Evolutionary conservation across 64 coral and sea anemone genomes (phyloP).

Genomic region (Catalaphyllia jardinei): DNA sequence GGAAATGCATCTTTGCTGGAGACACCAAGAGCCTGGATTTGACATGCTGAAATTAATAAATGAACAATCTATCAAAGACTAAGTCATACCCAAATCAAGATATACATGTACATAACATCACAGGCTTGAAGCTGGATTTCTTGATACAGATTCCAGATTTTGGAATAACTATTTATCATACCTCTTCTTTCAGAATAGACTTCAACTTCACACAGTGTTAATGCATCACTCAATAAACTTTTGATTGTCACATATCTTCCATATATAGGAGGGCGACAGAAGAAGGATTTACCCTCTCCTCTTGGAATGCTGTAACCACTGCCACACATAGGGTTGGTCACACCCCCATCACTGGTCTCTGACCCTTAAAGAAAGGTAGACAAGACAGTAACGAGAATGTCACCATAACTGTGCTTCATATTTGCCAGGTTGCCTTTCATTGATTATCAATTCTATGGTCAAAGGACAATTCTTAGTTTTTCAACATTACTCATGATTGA

Average conservation of each 20-base stretch:
- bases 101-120: background rate
- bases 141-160: too few species aligned
- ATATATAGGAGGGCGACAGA: background rate
- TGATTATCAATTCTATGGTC: too few species aligned
- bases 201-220: background rate
- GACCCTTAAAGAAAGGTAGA: background rate
- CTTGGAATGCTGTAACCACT: background rate
- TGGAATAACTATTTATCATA: background rate
- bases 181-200: conserved; percentile 8
- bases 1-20: background rate
- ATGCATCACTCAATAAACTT: background rate
- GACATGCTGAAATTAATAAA: background rate
- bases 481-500: too few species aligned
- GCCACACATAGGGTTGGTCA: background rate
- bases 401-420: too few species aligned
- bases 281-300: background rate
- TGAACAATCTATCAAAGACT: background rate
- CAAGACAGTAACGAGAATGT: too few species aligned
- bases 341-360: background rate
- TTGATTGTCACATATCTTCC: conserved; percentile 16
- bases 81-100: background rate
- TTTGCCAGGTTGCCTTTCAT: too few species aligned
- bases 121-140: background rate
- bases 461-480: too few species aligned
- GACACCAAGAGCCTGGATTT: background rate